Evolutionary conservation across 2,113 vertebrate species (phyloP).

Genomic region (Cnemophilus loriae): DNA sequence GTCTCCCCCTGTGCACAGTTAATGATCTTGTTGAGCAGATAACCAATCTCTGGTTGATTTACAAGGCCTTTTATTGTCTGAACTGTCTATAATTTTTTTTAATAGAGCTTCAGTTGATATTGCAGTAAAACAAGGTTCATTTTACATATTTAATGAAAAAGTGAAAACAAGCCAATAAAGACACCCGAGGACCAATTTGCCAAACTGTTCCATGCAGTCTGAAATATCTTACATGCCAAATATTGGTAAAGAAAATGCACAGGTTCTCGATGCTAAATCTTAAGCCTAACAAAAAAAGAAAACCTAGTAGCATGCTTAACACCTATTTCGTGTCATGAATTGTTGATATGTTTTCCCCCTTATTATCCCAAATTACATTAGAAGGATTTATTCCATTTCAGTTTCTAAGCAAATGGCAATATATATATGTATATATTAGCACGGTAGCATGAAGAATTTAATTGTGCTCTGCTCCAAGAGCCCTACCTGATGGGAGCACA

Average conservation of each 20-base stretch:
- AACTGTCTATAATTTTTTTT: constrained; percentile 50
- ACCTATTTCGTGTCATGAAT: not conserved
- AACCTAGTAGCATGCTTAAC: not conserved
- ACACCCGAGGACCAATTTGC: constrained; percentile 29
- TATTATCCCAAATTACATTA: not conserved
- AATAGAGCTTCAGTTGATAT: constrained; percentile 42
- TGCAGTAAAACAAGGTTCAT: constrained; percentile 14
- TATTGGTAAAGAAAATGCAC: not conserved
- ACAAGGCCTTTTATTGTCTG: constrained; percentile 54
- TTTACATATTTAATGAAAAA: constrained; percentile 59
- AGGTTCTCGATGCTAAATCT: not conserved
- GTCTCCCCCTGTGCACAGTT: constrained; percentile 20
- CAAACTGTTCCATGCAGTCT: not conserved
- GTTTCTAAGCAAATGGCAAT: not conserved
- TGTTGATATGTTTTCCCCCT: not conserved
- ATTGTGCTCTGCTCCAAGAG: not conserved
- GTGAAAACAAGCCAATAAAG: constrained; percentile 50
- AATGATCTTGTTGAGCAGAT: constrained; percentile 57
- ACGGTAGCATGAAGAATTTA: not conserved
- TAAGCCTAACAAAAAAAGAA: not conserved
- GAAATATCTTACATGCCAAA: not conserved
- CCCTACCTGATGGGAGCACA: not conserved
- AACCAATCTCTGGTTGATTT: constrained; percentile 56
- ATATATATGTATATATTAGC: not conserved
- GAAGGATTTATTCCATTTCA: not conserved